Base-by-base conservation (phyloP, 1,140 invertebrate species). In the Atta colombica region DNA sequence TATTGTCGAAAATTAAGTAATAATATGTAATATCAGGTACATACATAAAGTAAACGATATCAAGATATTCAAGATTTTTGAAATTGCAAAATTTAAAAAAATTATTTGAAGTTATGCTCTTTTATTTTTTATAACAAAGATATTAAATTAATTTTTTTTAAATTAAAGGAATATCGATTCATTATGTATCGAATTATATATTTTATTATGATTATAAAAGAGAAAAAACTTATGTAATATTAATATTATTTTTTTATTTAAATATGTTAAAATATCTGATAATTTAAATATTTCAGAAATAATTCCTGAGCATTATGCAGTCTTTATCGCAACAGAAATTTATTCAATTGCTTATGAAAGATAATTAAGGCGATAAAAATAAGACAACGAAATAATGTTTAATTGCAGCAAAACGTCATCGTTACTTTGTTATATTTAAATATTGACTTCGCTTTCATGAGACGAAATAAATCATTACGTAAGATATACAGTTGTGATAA, bases 401-500 rank as follows among this genome's bases (percentile, higher is more conserved):
- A 80, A 49, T 71, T 72, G 25, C 18, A 18, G 35, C 5, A n/a
- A 35, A 49, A 66, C 61, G 18, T 71, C 21, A 71, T 80, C 21
- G 16, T 69, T 81, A 63, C 35, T 58, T 74, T 39, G 8, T n/a
- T 8, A 21, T 1, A 6, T 35, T 82, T 3, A 82, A 82, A 82
- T 82, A 82, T 72, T 82, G 53, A 72, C 39, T 60, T 10, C 18
- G 39, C 18, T 74, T 60, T 82, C 14, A 6, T 18, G 25, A 82
- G 18, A 61, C 10, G 68, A 82, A 31, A 74, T 82, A 82, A 82
- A 82, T 82, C 53, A 82, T 82, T 82, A 45, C 45, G 18, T 21
- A 39, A 78, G 63, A 18, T 12, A 2, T 16, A 25, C 51, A n/a
- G 0, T 80, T 69, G 25, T 16, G 28, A 66, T 74, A 74, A 78